A percentile compares a stretch with the other conserved stretches of the same genome.
phyloP scores from a whole-genome alignment of 1,140 invertebrate genomes.

The Whitmania pigra region DNA sequence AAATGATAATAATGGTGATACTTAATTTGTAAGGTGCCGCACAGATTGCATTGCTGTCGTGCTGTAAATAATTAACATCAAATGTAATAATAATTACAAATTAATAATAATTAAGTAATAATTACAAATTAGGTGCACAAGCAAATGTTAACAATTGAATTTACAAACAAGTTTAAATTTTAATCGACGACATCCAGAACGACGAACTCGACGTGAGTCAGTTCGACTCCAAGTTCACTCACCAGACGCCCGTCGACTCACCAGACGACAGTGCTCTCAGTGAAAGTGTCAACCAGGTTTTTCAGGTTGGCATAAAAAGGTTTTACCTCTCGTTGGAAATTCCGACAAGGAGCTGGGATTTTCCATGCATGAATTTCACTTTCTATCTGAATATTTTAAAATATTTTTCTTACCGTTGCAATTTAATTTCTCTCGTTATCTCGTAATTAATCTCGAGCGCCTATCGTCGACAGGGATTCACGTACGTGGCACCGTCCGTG shows the following conservation, averaged over 20 bases:
- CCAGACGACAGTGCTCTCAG: conserved; percentile 89
- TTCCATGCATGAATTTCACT: too few species aligned
- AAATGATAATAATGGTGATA: too few species aligned
- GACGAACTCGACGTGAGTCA: conserved; percentile 94
- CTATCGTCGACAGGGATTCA: conserved; percentile 64
- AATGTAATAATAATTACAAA: too few species aligned
- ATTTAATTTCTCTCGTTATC: neutral
- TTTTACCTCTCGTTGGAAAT: neutral
- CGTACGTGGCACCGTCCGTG: conserved; percentile 91
- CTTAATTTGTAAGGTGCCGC: too few species aligned
- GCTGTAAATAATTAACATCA: too few species aligned
- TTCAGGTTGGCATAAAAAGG: conserved; percentile 56
- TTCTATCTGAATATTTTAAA: neutral
- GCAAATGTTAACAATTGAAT: neutral
- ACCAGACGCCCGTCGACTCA: conserved; percentile 90
- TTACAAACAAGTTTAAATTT: neutral
- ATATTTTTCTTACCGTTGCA: neutral
- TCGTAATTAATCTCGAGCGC: conserved; percentile 28
- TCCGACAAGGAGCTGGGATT: neutral
- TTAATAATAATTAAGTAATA: too few species aligned
- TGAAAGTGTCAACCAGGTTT: conserved; percentile 88
- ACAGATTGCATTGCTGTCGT: too few species aligned
- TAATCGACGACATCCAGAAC: conserved; percentile 48
- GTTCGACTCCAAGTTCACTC: conserved; percentile 96
- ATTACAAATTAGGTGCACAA: neutral